These are phyloP conservation scores for Discoglossus pictus DNA, from an alignment of 2,797 vertebrate species.

Conservation along the genomic window DNA sequence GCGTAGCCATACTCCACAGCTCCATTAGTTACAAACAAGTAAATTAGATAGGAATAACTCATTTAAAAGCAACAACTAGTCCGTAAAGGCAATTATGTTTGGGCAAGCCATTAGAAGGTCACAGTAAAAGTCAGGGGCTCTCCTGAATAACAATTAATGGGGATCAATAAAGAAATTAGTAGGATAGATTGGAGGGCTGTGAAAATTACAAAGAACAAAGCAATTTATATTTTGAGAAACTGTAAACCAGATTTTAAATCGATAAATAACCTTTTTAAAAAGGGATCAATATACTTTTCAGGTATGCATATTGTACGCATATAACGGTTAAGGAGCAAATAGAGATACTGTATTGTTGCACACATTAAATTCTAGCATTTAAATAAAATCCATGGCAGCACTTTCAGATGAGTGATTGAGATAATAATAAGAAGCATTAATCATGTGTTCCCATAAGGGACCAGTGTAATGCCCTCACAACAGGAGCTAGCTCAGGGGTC, in stretches of 20 bases:
- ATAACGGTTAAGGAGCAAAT: not conserved
- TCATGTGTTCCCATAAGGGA: too few relatives aligned
- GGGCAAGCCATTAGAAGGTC: slow-evolving; percentile 56
- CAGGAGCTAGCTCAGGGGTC: too few relatives aligned
- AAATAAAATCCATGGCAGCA: too few relatives aligned
- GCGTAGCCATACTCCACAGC: too few relatives aligned
- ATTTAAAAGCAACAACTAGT: slow-evolving; percentile 2
- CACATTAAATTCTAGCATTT: too few relatives aligned
- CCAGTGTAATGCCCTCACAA: too few relatives aligned
- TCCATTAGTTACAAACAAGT: too few relatives aligned
- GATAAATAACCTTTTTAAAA: slow-evolving; percentile 51
- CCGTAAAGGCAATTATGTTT: slow-evolving; percentile 50
- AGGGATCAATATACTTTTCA: slow-evolving; percentile 47
- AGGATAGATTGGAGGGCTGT: slow-evolving; percentile 56
- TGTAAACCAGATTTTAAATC: slow-evolving; percentile 41
- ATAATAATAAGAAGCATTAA: too few relatives aligned
- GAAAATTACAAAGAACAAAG: slow-evolving; percentile 56
- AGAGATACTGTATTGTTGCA: too few relatives aligned
- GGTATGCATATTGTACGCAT: slow-evolving; percentile 12
- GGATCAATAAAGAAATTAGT: slow-evolving; percentile 62
- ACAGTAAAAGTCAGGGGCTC: slow-evolving; percentile 48
- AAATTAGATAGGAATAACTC: not conserved
- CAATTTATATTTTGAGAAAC: slow-evolving; percentile 57
- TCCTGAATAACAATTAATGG: slow-evolving; percentile 61
- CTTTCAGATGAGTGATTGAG: too few relatives aligned